These are phyloP conservation scores for Rhingia rostrata DNA, from an alignment of 2,888 invertebrate genomes.

Conservation along the genomic window DNA sequence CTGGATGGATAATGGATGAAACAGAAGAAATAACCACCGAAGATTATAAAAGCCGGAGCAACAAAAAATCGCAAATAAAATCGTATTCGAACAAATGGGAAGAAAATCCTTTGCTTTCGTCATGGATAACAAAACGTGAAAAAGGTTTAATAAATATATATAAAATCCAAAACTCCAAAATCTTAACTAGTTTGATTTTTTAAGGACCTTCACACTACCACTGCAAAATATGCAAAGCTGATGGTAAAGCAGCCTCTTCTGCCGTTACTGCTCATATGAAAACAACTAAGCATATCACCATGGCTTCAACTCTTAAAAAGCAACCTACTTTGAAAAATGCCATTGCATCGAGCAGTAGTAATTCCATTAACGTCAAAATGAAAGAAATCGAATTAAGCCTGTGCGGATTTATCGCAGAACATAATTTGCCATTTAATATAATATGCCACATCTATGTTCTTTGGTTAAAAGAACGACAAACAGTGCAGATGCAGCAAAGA, in stretches of 20 bases:
- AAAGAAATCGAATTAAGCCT: conserved; percentile 21
- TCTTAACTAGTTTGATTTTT: conserved; percentile 20
- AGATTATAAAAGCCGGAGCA: conserved; percentile 5
- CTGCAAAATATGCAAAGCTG: conserved; percentile 21
- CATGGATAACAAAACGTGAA: conserved; percentile 8
- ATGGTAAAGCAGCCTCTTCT: conserved; percentile 20
- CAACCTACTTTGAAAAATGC: conserved; percentile 20
- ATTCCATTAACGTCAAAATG: conserved; percentile 20
- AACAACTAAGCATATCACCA: conserved; percentile 15
- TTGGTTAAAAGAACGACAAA: conserved; percentile 15
- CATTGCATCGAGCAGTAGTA: conserved; percentile 22
- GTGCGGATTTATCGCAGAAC: too few relatives aligned
- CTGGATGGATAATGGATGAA: conserved; percentile 12
- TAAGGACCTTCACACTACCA: conserved; percentile 11
- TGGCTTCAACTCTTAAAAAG: conserved; percentile 21
- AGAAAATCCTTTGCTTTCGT: conserved; percentile 13
- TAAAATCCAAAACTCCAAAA: conserved; percentile 6
- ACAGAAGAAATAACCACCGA: conserved; percentile 17
- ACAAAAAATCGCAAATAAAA: conserved; percentile 14
- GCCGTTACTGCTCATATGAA: conserved; percentile 21
- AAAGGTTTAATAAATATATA: neutral
- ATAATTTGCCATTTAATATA: conserved; percentile 19
- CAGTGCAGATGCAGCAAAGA: conserved; percentile 13
- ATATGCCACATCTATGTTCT: conserved; percentile 16
- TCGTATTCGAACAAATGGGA: conserved; percentile 9